Conservation (phyloP, 1,140 invertebrate species). For the Hyposmocoma kahamanoa region DNA sequence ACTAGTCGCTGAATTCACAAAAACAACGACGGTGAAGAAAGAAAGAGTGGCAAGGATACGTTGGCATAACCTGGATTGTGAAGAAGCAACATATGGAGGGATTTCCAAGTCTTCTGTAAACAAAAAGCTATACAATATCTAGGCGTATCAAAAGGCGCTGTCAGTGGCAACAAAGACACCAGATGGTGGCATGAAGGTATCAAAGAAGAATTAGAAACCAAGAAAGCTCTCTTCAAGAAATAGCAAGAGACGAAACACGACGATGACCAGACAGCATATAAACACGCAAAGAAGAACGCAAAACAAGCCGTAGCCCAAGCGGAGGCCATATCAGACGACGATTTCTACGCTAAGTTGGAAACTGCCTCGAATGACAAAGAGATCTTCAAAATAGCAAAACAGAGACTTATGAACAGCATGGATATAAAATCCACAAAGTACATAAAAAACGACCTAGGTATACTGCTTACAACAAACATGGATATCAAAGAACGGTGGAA, state of each 20-base stretch:
- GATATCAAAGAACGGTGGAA: slow-evolving; percentile 10
- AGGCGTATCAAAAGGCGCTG: neutral
- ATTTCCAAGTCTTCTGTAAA: neutral
- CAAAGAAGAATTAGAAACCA: neutral
- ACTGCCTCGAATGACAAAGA: neutral
- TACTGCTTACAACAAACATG: slow-evolving; percentile 1
- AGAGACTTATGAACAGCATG: neutral
- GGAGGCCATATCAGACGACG: neutral
- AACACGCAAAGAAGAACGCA: neutral
- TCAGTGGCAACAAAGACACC: neutral
- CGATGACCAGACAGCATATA: neutral
- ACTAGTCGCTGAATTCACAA: neutral
- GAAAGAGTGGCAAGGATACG: neutral
- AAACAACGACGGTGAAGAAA: neutral
- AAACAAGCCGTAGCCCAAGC: neutral
- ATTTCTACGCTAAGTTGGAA: neutral
- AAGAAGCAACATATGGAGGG: neutral
- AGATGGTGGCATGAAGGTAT: slow-evolving; percentile 4
- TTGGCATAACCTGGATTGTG: neutral
- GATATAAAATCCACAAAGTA: slow-evolving; percentile 3
- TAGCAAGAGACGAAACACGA: neutral
- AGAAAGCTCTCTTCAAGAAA: neutral
- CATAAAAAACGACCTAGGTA: neutral
- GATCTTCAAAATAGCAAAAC: slow-evolving; percentile 4
- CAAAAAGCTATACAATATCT: neutral